phyloP scores from a whole-genome alignment of 2,888 invertebrate species.

The Drosophila tanythrix region DNA sequence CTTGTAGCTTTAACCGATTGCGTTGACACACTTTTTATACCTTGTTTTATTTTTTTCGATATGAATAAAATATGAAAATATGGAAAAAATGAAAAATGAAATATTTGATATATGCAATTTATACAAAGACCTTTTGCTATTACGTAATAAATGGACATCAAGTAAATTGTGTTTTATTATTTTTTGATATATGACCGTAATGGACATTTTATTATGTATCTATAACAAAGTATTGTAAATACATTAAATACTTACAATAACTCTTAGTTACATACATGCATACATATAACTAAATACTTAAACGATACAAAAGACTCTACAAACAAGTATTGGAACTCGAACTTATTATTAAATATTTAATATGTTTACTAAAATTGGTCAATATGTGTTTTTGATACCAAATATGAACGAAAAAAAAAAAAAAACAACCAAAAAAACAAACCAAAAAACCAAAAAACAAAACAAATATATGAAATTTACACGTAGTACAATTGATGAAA shows the following conservation, averaged over 20 bases:
- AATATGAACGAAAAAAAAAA: slow-evolving; percentile 27
- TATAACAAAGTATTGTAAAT: slow-evolving; percentile 62
- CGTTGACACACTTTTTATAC: slow-evolving; percentile 76
- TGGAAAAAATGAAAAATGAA: slow-evolving; percentile 3
- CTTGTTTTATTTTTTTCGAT: slow-evolving; percentile 66
- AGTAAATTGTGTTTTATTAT: slow-evolving; percentile 66
- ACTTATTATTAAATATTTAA: slow-evolving; percentile 73
- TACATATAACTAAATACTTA: slow-evolving; percentile 61
- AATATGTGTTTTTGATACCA: slow-evolving; percentile 76
- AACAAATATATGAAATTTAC: slow-evolving; percentile 67
- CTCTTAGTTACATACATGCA: slow-evolving; percentile 45
- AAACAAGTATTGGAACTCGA: slow-evolving; percentile 75
- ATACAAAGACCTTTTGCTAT: slow-evolving; percentile 71
- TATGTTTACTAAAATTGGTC: slow-evolving; percentile 71
- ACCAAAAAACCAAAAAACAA: slow-evolving; percentile 9
- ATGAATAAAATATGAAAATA: slow-evolving; percentile 47
- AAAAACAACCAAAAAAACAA: not conserved
- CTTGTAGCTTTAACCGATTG: slow-evolving; percentile 73
- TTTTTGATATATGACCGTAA: slow-evolving; percentile 46
- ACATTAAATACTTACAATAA: slow-evolving; percentile 36
- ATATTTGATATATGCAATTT: slow-evolving; percentile 77
- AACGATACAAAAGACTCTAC: slow-evolving; percentile 75
- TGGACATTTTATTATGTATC: slow-evolving; percentile 37
- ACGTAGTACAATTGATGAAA: slow-evolving; percentile 76
- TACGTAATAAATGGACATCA: slow-evolving; percentile 68